A percentile compares a stretch with the other conserved stretches of the same genome.
Evolutionary conservation across 37 sponge, comb jelly and placozoan genomes (phyloP).

Genomic region (Ephydatia muelleri): DNA sequence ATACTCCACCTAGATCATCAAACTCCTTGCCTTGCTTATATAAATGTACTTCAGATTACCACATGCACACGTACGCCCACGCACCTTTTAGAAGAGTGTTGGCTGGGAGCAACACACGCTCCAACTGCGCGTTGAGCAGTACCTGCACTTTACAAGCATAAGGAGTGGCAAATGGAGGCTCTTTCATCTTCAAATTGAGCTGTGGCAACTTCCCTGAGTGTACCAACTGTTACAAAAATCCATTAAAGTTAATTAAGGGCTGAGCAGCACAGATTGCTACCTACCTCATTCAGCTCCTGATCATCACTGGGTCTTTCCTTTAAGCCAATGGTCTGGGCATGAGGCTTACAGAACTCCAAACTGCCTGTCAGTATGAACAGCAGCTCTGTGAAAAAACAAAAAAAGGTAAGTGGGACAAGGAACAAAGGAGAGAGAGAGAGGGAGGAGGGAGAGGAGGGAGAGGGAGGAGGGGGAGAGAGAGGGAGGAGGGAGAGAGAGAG

Average conservation of each 20-base stretch:
- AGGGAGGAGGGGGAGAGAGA: conserved; percentile 54
- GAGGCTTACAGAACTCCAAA: conserved; percentile 51
- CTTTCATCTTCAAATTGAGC: conserved; percentile 45
- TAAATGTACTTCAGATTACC: neutral
- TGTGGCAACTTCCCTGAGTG: conserved; percentile 42
- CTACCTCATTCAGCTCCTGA: conserved; percentile 45
- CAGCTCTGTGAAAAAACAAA: conserved; percentile 10
- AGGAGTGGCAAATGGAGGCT: conserved; percentile 50
- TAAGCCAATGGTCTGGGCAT: conserved; percentile 1
- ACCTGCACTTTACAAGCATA: conserved; percentile 75
- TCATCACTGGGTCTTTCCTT: conserved; percentile 40
- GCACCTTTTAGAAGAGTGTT: conserved; percentile 35
- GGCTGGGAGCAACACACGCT: conserved; percentile 30
- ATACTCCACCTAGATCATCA: too few relatives aligned
- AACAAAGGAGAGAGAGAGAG: conserved; percentile 41
- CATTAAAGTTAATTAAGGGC: too few relatives aligned
- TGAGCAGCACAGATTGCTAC: too few relatives aligned
- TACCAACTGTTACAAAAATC: conserved; percentile 13
- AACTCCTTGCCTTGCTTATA: too few relatives aligned
- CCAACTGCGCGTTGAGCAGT: conserved; percentile 75
- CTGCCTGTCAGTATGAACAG: conserved; percentile 47
- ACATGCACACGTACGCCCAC: neutral
- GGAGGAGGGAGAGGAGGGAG: conserved; percentile 55
- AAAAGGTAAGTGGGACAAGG: too few relatives aligned
- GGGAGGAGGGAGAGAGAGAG: neutral